phyloP scores from a whole-genome alignment of 2,113 vertebrate genomes.

The Calonectris borealis region DNA sequence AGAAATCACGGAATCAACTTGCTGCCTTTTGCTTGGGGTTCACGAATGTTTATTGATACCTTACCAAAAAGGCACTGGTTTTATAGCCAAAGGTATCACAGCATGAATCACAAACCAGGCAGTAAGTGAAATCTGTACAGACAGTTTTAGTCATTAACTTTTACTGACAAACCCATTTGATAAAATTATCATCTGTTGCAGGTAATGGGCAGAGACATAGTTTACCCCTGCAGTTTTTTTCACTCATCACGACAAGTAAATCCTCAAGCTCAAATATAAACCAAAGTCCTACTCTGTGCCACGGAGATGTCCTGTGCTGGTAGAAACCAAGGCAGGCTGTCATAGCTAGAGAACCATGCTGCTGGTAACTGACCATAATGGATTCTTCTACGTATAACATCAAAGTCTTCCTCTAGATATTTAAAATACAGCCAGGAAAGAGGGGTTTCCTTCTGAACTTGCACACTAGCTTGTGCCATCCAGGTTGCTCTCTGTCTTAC shows the following conservation, averaged over 20 bases:
- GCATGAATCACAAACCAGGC: not conserved
- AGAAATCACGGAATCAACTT: not conserved
- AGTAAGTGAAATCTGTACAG: not conserved
- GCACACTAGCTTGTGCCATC: not conserved
- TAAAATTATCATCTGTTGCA: not conserved
- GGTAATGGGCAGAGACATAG: not conserved
- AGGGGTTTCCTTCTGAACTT: not conserved
- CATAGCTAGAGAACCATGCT: not conserved
- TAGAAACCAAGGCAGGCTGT: not conserved
- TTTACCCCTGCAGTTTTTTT: not conserved
- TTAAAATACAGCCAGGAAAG: not conserved
- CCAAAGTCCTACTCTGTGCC: not conserved
- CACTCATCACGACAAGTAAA: not conserved
- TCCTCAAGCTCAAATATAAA: not conserved
- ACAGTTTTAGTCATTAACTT: constrained; percentile 7
- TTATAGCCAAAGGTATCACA: not conserved
- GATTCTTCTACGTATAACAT: not conserved
- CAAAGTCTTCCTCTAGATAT: not conserved
- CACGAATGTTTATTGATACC: not conserved
- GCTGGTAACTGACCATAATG: not conserved
- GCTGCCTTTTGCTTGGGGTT: not conserved
- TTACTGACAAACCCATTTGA: not conserved
- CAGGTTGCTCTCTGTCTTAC: not conserved
- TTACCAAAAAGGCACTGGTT: not conserved
- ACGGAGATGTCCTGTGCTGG: not conserved